Conservation (phyloP, 2,113 vertebrate species). For the Odobenus rosmarus region DNA sequence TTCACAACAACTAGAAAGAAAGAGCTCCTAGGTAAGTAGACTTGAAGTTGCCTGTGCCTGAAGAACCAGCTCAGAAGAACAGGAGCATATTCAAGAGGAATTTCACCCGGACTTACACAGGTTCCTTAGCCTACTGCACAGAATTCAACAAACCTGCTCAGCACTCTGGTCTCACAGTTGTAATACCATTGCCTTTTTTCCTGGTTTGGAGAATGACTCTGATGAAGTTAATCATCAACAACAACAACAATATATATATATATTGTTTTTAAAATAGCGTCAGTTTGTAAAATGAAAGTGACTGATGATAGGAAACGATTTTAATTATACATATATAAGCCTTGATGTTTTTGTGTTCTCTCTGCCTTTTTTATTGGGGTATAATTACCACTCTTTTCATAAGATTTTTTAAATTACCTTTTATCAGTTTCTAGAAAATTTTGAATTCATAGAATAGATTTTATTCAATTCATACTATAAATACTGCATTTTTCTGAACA, state of each 20-base stretch:
- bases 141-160: background rate
- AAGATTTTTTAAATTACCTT: conserved; percentile 22
- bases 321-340: background rate
- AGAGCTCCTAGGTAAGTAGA: background rate
- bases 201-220: background rate
- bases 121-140: background rate
- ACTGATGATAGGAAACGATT: background rate
- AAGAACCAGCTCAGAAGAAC: background rate
- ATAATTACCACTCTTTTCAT: conserved; percentile 13
- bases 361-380: background rate
- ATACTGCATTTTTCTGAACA: background rate
- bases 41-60: background rate
- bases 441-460: background rate
- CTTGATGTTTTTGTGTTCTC: background rate
- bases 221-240: background rate
- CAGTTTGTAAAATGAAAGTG: conserved; percentile 54
- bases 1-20: background rate
- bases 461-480: conserved; percentile 12
- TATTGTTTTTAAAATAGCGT: background rate
- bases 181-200: background rate
- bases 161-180: background rate
- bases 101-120: background rate
- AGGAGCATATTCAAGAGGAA: background rate
- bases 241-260: background rate
- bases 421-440: conserved; percentile 41